Percentiles rank a stretch among this genome's conserved stretches.
Conservation (phyloP, 2,888 invertebrate species). For the Apodemia duryi region DNA sequence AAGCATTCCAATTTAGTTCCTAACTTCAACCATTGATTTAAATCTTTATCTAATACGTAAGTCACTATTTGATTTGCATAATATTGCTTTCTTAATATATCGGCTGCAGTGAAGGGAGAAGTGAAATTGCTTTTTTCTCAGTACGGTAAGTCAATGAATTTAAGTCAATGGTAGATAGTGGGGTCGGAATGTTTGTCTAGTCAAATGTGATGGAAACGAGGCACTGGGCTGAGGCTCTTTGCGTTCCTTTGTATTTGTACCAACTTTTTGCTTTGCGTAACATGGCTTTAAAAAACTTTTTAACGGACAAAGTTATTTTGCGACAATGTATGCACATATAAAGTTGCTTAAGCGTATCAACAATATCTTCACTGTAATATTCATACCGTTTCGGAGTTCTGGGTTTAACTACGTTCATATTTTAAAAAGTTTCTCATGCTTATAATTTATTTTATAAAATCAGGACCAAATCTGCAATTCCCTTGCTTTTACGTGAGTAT, state of each 20-base stretch:
- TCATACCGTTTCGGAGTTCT: not conserved
- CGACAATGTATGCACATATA: slow-evolving; percentile 6
- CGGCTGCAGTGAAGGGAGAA: slow-evolving; percentile 53
- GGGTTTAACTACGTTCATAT: not conserved
- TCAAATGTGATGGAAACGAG: slow-evolving; percentile 70
- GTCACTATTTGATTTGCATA: slow-evolving; percentile 58
- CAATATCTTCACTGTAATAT: not conserved
- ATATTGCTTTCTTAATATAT: slow-evolving; percentile 75
- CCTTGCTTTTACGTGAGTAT: too few relatives aligned
- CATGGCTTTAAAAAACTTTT: slow-evolving; percentile 21
- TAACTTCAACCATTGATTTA: slow-evolving; percentile 16
- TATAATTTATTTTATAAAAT: too few relatives aligned
- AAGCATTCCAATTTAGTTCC: not conserved
- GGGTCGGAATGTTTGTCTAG: slow-evolving; percentile 72
- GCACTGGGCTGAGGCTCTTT: slow-evolving; percentile 43
- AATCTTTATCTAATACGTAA: slow-evolving; percentile 31
- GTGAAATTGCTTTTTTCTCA: slow-evolving; percentile 71
- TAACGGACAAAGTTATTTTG: slow-evolving; percentile 7
- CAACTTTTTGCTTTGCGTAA: slow-evolving; percentile 33
- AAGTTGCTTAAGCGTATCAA: slow-evolving; percentile 12
- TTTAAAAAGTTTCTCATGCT: not conserved
- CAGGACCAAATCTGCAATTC: too few relatives aligned
- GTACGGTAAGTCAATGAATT: slow-evolving; percentile 64
- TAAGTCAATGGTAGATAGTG: slow-evolving; percentile 62
- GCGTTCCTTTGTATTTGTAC: slow-evolving; percentile 47